phyloP scores from a whole-genome alignment of 2,888 invertebrate species.

The Aleiodes testaceus region DNA sequence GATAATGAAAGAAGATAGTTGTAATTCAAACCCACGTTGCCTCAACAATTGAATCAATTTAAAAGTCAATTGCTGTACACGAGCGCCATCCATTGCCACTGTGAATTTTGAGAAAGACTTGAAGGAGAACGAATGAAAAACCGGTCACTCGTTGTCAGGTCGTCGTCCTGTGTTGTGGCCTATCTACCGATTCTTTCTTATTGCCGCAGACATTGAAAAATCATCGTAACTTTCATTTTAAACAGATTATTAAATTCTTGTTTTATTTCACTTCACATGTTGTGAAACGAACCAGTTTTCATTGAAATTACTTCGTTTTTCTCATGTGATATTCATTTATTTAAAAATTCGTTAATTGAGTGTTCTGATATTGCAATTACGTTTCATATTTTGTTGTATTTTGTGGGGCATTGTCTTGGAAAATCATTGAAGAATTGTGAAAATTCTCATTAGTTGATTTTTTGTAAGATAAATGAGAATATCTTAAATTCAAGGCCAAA shows the following conservation, averaged over 20 bases:
- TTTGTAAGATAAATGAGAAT: not conserved
- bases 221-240: conserved; percentile 2
- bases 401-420: too few species aligned
- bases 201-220: not conserved
- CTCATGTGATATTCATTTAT: too few species aligned
- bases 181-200: not conserved
- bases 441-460: too few species aligned
- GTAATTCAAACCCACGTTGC: not conserved
- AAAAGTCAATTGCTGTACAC: conserved; percentile 18
- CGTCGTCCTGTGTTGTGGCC: conserved; percentile 19
- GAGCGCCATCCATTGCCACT: conserved; percentile 36
- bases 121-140: not conserved
- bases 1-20: not conserved
- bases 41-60: not conserved
- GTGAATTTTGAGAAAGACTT: not conserved
- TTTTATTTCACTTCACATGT: too few species aligned
- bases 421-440: too few species aligned
- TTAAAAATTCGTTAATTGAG: too few species aligned
- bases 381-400: too few species aligned
- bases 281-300: conserved; percentile 5
- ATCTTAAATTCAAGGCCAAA: conserved; percentile 9
- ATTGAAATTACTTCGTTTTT: not conserved
- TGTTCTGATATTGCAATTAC: too few species aligned
- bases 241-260: not conserved
- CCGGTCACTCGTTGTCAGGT: conserved; percentile 21